These are phyloP conservation scores for Brachionus paranguensis DNA, from an alignment of 1,140 invertebrate species.

Conservation along the genomic window DNA sequence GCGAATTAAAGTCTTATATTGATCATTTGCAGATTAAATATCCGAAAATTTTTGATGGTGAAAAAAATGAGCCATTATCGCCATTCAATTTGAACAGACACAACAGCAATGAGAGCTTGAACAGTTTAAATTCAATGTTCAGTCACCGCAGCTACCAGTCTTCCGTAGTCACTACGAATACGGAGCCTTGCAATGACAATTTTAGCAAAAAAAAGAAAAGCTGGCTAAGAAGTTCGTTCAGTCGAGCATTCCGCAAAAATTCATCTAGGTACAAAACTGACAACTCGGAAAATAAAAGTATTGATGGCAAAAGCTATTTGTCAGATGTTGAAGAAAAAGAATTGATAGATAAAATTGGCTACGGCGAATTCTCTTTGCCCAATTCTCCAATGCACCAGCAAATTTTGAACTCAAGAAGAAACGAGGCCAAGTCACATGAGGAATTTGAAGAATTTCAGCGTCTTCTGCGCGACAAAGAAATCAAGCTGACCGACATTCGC, in stretches of 20 bases:
- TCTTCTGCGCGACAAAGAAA: constrained; percentile 87
- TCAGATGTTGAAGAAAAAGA: constrained; percentile 62
- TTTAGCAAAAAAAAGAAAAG: constrained; percentile 35
- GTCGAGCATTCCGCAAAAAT: constrained; percentile 80
- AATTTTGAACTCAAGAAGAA: neutral
- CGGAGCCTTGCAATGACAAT: neutral
- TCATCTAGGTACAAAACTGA: constrained; percentile 55
- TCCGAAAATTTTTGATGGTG: constrained; percentile 34
- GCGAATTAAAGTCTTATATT: constrained; percentile 83
- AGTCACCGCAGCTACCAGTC: constrained; percentile 14
- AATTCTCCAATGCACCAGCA: constrained; percentile 51
- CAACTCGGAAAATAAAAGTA: constrained; percentile 52
- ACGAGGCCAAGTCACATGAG: constrained; percentile 43
- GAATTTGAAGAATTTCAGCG: constrained; percentile 77
- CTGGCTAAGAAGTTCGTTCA: constrained; percentile 82
- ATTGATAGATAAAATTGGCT: neutral
- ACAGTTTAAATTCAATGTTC: constrained; percentile 27
- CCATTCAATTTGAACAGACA: neutral
- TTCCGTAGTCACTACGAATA: neutral
- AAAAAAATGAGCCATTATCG: neutral
- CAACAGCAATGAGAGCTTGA: constrained; percentile 26
- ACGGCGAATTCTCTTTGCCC: constrained; percentile 55
- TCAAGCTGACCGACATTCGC: constrained; percentile 87
- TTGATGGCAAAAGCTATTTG: constrained; percentile 44
- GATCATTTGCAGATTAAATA: constrained; percentile 76